Evolutionary conservation across 2,797 vertebrate genomes (phyloP).

Genomic region (Alfaro cultratus): DNA sequence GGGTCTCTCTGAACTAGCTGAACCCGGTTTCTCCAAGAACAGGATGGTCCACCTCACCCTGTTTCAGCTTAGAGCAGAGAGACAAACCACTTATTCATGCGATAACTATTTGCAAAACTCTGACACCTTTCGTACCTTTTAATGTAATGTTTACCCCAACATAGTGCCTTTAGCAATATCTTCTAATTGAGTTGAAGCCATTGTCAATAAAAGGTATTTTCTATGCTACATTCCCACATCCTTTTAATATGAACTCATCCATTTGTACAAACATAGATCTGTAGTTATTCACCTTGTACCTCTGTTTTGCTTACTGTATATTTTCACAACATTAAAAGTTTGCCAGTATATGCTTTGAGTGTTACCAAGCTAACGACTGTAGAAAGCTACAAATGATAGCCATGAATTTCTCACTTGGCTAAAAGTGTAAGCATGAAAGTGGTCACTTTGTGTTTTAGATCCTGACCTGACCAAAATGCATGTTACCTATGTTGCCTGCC

Average conservation of each 20-base stretch:
- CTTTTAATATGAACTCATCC: background rate
- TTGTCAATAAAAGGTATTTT: background rate
- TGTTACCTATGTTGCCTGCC: background rate
- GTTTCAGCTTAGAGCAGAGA: no score
- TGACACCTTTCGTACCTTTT: no score
- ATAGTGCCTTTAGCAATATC: background rate
- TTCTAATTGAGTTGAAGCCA: background rate
- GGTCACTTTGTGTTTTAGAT: background rate
- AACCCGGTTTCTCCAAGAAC: no score
- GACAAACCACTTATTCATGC: no score
- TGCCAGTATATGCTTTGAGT: background rate
- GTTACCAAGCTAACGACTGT: background rate
- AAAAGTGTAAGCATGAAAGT: background rate
- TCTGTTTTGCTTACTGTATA: background rate
- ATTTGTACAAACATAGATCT: background rate
- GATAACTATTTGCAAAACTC: no score
- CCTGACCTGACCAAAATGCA: background rate
- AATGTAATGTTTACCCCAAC: no score
- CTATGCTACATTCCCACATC: background rate
- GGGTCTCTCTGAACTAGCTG: no score
- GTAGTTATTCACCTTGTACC: background rate
- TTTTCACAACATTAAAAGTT: background rate
- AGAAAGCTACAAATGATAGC: background rate
- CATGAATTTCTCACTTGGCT: background rate
- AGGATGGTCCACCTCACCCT: no score